Evolutionary conservation across 2,113 vertebrate genomes (phyloP).

Genomic region (Poicephalus gulielmi): DNA sequence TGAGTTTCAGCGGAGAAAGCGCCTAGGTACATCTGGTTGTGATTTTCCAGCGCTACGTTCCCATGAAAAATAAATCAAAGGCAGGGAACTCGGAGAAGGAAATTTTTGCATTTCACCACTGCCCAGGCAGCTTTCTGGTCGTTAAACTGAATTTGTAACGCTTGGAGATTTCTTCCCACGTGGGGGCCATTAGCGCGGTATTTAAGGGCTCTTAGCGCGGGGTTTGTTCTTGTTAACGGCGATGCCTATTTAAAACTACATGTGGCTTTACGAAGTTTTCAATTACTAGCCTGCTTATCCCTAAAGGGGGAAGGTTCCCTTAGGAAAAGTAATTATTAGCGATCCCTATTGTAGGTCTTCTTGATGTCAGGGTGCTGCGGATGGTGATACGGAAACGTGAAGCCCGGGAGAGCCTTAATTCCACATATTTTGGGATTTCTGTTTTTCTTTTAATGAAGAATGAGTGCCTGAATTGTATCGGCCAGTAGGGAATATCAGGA

Average conservation of each 20-base stretch:
- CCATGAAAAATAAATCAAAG: conserved; percentile 48
- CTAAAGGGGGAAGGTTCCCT: accelerated
- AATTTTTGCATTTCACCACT: background rate
- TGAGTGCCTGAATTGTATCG: accelerated
- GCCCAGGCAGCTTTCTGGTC: background rate
- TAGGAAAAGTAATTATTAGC: background rate
- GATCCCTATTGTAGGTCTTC: accelerated
- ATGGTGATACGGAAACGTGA: accelerated
- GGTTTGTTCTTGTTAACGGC: background rate
- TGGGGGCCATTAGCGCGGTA: background rate
- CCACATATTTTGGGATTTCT: accelerated
- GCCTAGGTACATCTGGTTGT: background rate
- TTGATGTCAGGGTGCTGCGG: accelerated
- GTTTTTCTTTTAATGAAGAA: background rate
- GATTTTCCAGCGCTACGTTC: background rate
- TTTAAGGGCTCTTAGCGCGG: background rate
- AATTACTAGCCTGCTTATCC: background rate
- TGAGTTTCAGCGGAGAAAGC: background rate
- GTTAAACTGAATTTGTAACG: conserved; percentile 38
- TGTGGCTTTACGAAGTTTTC: background rate
- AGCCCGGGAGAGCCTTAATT: background rate
- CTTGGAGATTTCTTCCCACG: conserved; percentile 21
- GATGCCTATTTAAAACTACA: background rate
- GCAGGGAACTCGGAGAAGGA: background rate
- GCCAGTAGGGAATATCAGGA: background rate